Base-by-base conservation (phyloP, 1,140 invertebrate species). In the Brachionus rubens region DNA sequence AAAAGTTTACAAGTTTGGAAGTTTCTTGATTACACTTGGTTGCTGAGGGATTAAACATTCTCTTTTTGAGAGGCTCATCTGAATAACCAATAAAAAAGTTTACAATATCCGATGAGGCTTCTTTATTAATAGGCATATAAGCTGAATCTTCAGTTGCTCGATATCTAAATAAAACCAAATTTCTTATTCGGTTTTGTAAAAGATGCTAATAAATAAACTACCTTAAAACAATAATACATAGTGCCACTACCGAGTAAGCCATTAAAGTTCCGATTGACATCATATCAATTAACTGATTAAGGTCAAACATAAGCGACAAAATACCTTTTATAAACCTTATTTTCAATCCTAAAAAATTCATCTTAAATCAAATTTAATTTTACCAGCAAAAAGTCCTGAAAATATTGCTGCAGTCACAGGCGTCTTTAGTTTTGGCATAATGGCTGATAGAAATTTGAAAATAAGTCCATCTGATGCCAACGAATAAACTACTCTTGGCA, bases 221-320 rank as follows among this genome's bases (percentile, higher is more conserved):
- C 78, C 86, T 81, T 0, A 96, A 86, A 77, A 96, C 87, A 12
- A 95, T 87, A 1, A 96, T 91, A 78, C 91, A 94, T 43, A 91
- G 87, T 10, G 92, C 91, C 0, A 96, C 94, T 50, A 96, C 90
- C 10, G 92, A 91, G 81, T 96, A 96, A 0, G 94, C 94, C 56
- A 96, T 85, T 0, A 97, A 84, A 0, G 94, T 96, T 68, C 94
- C 94, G 79, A 97, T 96, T 0, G 92, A 94, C 89, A 96, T 92
- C 90, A 97, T 93, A 79, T 94, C 91, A 10, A 96, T 92, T 24
- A 97, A 85, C 81, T 93, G 91, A 10, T 91, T 87, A 41, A 96
- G 82, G 82, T 95, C 89, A 82, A 97, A 96, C 26, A 96, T 80
- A 12, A 91, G 88, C 0, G 93, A 91, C 89, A 96, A 92, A 1